Conservation (phyloP, 2,113 vertebrate species). For the Pomatostomus ruficeps region DNA sequence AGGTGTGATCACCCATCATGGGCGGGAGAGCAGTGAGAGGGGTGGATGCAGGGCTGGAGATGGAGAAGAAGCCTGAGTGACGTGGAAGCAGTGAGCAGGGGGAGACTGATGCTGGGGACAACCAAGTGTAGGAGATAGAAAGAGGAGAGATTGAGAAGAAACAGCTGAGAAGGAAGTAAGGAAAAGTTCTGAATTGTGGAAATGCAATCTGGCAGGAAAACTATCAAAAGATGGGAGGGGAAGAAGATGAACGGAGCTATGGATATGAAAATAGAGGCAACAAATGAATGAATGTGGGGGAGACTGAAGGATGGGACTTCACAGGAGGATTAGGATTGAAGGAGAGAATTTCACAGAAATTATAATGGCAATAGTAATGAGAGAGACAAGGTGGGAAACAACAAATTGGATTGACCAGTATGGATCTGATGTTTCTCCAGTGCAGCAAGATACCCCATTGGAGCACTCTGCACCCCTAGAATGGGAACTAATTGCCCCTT, state of each 20-base stretch:
- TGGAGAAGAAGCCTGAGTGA: neutral
- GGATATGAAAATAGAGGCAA: neutral
- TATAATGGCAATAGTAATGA: neutral
- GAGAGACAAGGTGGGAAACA: neutral
- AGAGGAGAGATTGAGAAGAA: neutral
- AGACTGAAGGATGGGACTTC: neutral
- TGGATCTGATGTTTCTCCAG: neutral
- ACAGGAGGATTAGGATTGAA: neutral
- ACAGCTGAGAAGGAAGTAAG: neutral
- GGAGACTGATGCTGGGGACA: neutral
- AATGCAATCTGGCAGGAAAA: neutral
- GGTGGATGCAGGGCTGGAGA: neutral
- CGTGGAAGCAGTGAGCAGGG: neutral
- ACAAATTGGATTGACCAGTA: neutral
- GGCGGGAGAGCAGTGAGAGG: neutral
- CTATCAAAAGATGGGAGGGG: neutral
- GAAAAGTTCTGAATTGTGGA: neutral
- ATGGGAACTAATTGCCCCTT: neutral
- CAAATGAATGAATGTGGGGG: neutral
- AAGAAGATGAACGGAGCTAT: neutral
- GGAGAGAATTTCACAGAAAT: neutral
- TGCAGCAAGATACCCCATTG: neutral
- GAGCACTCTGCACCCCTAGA: neutral
- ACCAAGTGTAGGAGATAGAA: neutral
- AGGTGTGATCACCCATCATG: neutral